Evolutionary conservation across 1,140 invertebrate species (phyloP), one percentile per base, ranked within the genome.

Genomic region (Drosophila oshimai): DNA sequence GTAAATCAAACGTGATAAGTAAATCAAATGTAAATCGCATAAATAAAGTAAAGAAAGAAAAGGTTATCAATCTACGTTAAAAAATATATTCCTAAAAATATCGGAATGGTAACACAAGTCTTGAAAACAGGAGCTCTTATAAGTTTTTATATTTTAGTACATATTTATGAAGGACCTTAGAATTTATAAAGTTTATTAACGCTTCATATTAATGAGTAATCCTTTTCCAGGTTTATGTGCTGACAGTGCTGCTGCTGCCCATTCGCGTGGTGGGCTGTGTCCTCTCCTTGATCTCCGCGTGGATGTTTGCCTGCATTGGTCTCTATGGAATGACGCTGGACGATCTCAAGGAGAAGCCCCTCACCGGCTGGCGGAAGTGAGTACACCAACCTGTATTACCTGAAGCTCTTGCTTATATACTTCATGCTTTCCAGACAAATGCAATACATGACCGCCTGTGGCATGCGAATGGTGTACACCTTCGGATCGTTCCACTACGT

Each of bases 361-460:
- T 97, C 51, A 93, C 93, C 5, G 95, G 95, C 64, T 97, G 96
- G 96, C 94, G 96, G 91, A 95, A 95, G 96, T 97, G 92, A 92
- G 92, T 91, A 2, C 1, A 3, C 1, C n/a, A 12, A 1, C 0
- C 3, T 13, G 3, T 7, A 6, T 3, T 20, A 0, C 1, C 1
- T 4, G 4, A 7, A 4, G 13, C 3, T 1, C 2, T 6, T 20
- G 6, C 7, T 24, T 20, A 6, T 13, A 9, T 50, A 1, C 13
- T n/a, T 10, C 18, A 15, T n/a, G 7, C 12, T 18, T 46, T 0
- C 3, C 33, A 91, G 90, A 41, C 67, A 84, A 15, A 22, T 89
- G 53, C 84, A 90, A 44, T 73, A 54, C 13, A 13, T 89, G 37
- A 73, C 81, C 4, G 75, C 90, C 0, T 41, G 60, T 2, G 64